Conservation (phyloP, 2,888 invertebrate species). For the Synanthedon formicaeformis region DNA sequence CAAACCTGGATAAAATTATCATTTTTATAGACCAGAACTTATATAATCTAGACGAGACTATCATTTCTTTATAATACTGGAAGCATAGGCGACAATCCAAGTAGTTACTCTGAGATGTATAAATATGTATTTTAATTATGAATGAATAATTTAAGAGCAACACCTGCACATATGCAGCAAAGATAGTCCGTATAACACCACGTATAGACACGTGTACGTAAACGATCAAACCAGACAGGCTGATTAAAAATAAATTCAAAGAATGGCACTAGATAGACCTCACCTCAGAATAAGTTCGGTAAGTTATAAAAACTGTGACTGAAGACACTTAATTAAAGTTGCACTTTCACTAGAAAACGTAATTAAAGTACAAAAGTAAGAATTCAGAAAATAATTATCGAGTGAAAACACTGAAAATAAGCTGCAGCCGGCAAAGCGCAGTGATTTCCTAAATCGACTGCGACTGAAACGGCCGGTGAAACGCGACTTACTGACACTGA, state of each 20-base stretch:
- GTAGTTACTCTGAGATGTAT: background rate
- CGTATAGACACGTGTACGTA: background rate
- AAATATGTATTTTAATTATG: background rate
- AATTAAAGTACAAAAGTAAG: slow-evolving; percentile 26
- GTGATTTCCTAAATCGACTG: slow-evolving; percentile 54
- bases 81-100: no score
- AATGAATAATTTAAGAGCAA: background rate
- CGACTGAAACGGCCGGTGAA: slow-evolving; percentile 30
- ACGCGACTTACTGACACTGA: slow-evolving; percentile 35
- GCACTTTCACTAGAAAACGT: slow-evolving; percentile 46
- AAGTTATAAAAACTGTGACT: slow-evolving; percentile 34
- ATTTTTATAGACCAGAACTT: no score
- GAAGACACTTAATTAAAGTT: slow-evolving; percentile 29
- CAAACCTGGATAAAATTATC: no score
- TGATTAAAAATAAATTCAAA: background rate
- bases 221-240: background rate
- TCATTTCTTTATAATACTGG: no score
- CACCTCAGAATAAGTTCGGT: slow-evolving; percentile 51
- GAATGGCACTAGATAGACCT: slow-evolving; percentile 27
- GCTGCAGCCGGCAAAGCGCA: slow-evolving; percentile 40
- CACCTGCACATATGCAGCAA: background rate
- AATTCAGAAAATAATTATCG: slow-evolving; percentile 11
- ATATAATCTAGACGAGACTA: no score
- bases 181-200: background rate
- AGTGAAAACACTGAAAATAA: slow-evolving; percentile 33